Percentiles rank a stretch among this genome's conserved stretches.
These are phyloP conservation scores for Acyrthosiphon pisum DNA, from an alignment of 1,140 invertebrate genomes.

Conservation along the genomic window DNA sequence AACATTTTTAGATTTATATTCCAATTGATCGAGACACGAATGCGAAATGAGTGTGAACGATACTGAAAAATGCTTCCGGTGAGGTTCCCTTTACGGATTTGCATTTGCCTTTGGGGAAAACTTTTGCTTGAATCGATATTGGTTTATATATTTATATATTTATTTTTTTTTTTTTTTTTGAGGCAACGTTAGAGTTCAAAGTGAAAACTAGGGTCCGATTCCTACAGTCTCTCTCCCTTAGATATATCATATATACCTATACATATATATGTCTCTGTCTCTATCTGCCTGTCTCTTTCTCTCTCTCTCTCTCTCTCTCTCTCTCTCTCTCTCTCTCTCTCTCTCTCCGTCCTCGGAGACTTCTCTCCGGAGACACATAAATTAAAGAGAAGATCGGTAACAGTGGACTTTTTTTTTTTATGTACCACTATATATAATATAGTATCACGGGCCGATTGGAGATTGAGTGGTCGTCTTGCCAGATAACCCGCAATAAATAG, in stretches of 20 bases:
- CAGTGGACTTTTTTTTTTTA: constrained; percentile 43
- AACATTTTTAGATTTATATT: constrained; percentile 50
- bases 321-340: background rate
- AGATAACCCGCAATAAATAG: constrained; percentile 55
- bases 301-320: background rate
- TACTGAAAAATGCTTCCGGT: constrained; percentile 47
- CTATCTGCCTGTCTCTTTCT: background rate
- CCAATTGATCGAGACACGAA: constrained; percentile 51
- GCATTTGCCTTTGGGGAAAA: constrained; percentile 53
- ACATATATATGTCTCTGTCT: background rate
- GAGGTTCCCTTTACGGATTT: constrained; percentile 19
- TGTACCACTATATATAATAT: background rate
- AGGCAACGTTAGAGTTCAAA: constrained; percentile 43
- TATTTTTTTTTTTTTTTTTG: constrained; percentile 11
- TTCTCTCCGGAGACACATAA: constrained; percentile 47
- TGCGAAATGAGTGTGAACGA: constrained; percentile 52
- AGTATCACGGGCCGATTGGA: background rate
- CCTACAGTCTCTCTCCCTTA: background rate
- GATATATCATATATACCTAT: background rate
- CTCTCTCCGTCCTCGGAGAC: background rate
- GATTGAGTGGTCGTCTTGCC: constrained; percentile 47
- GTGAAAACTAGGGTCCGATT: constrained; percentile 55
- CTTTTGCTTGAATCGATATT: constrained; percentile 46
- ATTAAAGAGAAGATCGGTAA: constrained; percentile 33
- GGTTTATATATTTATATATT: constrained; percentile 33